phyloP scores from a whole-genome alignment of 2,797 vertebrate genomes.

The Falco cherrug region DNA sequence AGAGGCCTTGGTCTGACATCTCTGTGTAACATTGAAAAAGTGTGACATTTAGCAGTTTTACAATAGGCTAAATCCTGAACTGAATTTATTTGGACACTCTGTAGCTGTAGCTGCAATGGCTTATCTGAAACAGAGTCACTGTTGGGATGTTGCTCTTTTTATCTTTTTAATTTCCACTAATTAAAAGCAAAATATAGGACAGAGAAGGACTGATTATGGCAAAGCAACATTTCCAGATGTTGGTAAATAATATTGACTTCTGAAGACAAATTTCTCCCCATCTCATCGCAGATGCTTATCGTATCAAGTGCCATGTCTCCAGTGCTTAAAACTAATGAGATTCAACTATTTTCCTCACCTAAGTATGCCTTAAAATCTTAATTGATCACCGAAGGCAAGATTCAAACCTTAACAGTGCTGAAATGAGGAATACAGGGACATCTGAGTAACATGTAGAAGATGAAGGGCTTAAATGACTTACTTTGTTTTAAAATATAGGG shows the following conservation, averaged over 20 bases:
- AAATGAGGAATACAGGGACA: neutral
- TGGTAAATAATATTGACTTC: neutral
- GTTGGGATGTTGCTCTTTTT: neutral
- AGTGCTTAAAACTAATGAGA: neutral
- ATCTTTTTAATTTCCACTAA: neutral
- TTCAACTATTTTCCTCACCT: neutral
- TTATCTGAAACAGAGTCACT: neutral
- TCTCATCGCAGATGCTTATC: neutral
- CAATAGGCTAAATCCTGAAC: neutral
- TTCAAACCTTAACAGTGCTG: neutral
- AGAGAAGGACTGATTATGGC: neutral
- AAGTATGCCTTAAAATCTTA: neutral
- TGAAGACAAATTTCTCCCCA: neutral
- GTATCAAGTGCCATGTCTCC: neutral
- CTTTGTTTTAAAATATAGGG: neutral
- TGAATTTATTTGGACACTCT: neutral
- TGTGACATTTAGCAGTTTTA: neutral
- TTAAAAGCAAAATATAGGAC: neutral
- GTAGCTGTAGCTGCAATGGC: neutral
- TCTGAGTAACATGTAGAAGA: neutral
- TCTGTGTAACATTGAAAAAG: neutral
- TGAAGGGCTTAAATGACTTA: neutral
- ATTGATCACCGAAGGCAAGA: neutral
- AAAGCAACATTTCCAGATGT: neutral
- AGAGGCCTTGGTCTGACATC: neutral